Percentiles rank a stretch among this genome's conserved stretches.
Conservation (phyloP, 2,888 invertebrate species). For the Eustalomyia histrio region DNA sequence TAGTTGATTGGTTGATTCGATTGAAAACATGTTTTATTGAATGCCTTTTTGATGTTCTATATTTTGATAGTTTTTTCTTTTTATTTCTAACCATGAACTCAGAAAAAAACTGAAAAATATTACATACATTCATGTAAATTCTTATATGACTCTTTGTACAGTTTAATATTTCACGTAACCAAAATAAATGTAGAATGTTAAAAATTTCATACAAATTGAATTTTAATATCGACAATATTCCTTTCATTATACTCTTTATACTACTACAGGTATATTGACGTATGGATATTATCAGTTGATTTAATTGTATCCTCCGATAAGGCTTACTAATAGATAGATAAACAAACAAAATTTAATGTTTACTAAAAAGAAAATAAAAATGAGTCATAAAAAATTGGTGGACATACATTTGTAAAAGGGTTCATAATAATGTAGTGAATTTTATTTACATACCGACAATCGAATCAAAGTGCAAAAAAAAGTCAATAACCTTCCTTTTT, state of each 20-base stretch:
- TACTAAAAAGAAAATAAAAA: background rate
- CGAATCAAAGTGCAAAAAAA: background rate
- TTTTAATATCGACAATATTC: conserved; percentile 41
- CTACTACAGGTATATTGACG: no score
- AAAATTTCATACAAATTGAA: conserved; percentile 40
- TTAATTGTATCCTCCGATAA: background rate
- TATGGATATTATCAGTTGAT: background rate
- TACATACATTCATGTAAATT: no score
- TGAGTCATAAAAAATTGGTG: no score
- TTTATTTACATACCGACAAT: conserved; percentile 2
- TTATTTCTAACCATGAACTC: background rate
- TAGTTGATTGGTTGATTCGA: background rate
- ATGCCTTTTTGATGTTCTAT: background rate
- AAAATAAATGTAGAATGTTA: conserved; percentile 27
- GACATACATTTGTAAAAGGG: background rate
- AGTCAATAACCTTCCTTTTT: conserved; percentile 14
- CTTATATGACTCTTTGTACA: background rate
- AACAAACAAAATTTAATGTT: background rate
- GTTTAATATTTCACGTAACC: conserved; percentile 33
- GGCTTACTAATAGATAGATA: background rate
- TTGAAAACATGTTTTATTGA: conserved; percentile 8
- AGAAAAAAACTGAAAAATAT: no score
- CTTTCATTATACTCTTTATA: background rate
- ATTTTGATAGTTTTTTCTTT: background rate
- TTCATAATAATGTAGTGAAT: background rate